Base-by-base conservation (phyloP, 2,113 vertebrate species). In the Odontophorus gujanensis region DNA sequence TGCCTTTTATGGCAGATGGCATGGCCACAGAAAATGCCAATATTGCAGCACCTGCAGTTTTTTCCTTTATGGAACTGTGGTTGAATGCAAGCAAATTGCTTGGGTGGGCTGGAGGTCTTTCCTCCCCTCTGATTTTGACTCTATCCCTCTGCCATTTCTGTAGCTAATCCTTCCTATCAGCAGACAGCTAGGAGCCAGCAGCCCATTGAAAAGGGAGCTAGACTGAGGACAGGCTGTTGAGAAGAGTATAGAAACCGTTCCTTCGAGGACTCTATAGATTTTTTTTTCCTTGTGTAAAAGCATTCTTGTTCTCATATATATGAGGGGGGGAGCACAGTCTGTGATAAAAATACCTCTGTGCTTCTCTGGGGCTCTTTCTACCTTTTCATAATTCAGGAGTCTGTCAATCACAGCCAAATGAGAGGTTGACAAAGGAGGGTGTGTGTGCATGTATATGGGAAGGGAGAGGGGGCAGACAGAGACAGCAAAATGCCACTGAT, bases 101-200 rank as follows among this genome's bases (percentile, higher is more conserved):
- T 81, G 81, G 4, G 1, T 74, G 81, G 75, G 89, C 90, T 95
- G 48, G 55, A 83, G 74, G 47, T 61, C 91, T 94, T 30, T 25
- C 53, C 69, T 93, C 69, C 76, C 71, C 87, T 87, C 48, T 26
- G 57, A 73, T 89, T 95, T 76, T 91, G 84, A 78, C 75, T 58
- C 79, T 15, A 81, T 73, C 22, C 13, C 42, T 40, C 2, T 81
- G 62, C 76, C 91, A 77, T 96, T 92, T 94, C 81, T 73, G 80
- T 67, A 90, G 92, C 95, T 96, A 96, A 96, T 97, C 94, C 93
- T 50, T 66, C 74, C 79, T 92, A 93, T 95, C 94, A 95, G 89
- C 91, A 96, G 97, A 96, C 91, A 95, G 76, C 48, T 71, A 87
- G 97, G 96, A 97, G 95, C 96, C 97, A 93, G 93, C 81, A 94